Evolutionary conservation across 2,888 invertebrate species (phyloP), one percentile per base, ranked within the genome.

Genomic region (Clunio marinus): DNA sequence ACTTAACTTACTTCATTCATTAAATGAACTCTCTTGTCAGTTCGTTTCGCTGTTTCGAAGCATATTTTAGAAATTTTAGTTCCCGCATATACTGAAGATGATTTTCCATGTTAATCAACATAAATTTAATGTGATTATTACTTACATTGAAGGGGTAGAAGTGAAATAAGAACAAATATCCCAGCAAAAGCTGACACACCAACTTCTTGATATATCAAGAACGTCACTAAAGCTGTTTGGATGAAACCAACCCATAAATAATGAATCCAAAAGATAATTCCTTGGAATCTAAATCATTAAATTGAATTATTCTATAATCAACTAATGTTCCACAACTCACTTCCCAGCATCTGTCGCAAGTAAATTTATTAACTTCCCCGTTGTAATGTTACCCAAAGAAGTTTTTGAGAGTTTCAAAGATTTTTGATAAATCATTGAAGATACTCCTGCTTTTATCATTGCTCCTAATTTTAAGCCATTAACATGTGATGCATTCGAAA

Each of bases 201-300:
- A 35, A 84, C 82, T 77, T 87, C 83, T 51, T 77, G 74, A 80
- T 86, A 89, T 83, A 93, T 86, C 69, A 95, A 84, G 76, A 85
- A 88, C 2, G 91, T 87, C 71, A 93, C 87, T 71, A 92, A 84
- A 59, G 88, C 77, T 0, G 93, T 89, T 73, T 94, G 89, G 13
- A 94, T 75, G 0, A 95, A 92, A 1, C 93, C 95, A 71, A 95
- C 86, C 93, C 96, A 94, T 67, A 95, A 81, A 77, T 91, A 96
- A 79, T 96, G 96, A 22, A 51, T 13, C 3, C 4, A 22, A 17
- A 51, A 20, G 2, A 51, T 4, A 17, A 22, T 22, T n/a, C n/a
- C n/a, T n/a, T n/a, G n/a, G 2, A 51, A 13, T 5, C 22, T 22
- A 22, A 51, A 51, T 17, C 51, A 2, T n/a, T 10, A 13, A n/a